These are phyloP conservation scores for Andricus quercusramuli DNA, from an alignment of 2,888 invertebrate genomes.

Conservation along the genomic window DNA sequence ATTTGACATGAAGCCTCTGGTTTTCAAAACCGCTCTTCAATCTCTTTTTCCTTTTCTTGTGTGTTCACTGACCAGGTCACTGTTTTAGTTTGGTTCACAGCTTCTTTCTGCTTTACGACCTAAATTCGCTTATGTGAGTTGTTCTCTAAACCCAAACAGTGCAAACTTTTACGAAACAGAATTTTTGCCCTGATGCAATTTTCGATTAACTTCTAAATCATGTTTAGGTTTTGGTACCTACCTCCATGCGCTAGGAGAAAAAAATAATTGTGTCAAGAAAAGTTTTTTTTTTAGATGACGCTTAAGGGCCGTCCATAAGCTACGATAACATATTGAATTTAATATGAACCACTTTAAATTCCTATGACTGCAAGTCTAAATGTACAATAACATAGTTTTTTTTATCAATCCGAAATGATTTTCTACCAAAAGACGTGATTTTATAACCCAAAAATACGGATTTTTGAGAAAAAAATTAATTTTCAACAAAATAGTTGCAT, in stretches of 20 bases:
- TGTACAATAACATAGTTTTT: too few species aligned
- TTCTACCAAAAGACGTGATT: too few species aligned
- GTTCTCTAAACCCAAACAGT: neutral
- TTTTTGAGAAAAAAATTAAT: too few species aligned
- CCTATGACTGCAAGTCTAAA: too few species aligned
- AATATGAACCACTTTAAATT: too few species aligned
- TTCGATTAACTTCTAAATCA: neutral
- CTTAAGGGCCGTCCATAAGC: too few species aligned
- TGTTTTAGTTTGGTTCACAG: neutral
- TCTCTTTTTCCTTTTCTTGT: neutral
- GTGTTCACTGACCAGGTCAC: conserved; percentile 3
- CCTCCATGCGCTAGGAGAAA: neutral
- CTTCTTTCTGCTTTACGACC: neutral
- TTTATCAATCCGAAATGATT: too few species aligned
- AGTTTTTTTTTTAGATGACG: too few species aligned
- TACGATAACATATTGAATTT: too few species aligned
- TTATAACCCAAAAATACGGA: too few species aligned
- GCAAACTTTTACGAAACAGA: neutral
- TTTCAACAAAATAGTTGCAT: too few species aligned
- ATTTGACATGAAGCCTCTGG: neutral
- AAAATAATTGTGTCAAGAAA: too few species aligned
- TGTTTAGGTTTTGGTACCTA: neutral
- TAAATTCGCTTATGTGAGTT: neutral
- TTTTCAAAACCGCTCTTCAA: conserved; percentile 12
- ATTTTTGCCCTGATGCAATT: neutral